Evolutionary conservation across 2,797 vertebrate species (phyloP).

Genomic region (Melopsittacus undulatus): DNA sequence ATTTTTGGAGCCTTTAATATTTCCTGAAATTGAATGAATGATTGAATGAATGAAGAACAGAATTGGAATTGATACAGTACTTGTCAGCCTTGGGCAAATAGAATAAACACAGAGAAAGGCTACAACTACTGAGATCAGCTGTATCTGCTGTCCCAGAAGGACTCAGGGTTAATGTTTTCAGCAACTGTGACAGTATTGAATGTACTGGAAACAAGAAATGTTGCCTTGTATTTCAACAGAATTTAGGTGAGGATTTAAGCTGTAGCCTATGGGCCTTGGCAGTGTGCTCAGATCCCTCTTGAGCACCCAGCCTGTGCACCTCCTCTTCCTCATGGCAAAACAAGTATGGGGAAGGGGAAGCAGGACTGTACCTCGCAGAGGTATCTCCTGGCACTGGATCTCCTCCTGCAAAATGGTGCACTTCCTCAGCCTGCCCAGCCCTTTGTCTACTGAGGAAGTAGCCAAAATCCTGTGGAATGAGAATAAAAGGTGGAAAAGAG

Average conservation of each 20-base stretch:
- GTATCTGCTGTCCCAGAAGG: neutral
- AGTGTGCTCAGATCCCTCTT: neutral
- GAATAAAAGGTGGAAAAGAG: neutral
- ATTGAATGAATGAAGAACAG: neutral
- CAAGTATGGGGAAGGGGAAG: neutral
- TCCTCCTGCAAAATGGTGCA: neutral
- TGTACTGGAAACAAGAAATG: neutral
- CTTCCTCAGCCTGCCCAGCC: neutral
- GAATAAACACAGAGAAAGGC: neutral
- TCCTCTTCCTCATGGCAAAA: neutral
- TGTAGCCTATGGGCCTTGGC: neutral
- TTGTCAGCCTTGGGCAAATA: neutral
- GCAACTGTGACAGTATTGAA: neutral
- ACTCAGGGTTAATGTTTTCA: neutral
- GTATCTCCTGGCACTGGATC: neutral
- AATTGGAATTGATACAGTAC: neutral
- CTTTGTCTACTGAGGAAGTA: neutral
- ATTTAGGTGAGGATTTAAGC: neutral
- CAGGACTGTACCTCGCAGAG: neutral
- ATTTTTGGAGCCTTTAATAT: neutral
- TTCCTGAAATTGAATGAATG: neutral
- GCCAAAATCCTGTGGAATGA: neutral
- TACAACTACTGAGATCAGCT: neutral
- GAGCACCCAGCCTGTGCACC: neutral
- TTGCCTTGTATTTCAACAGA: neutral